phyloP scores from a whole-genome alignment of 2,888 invertebrate genomes.

The Microplitis deprimator region DNA sequence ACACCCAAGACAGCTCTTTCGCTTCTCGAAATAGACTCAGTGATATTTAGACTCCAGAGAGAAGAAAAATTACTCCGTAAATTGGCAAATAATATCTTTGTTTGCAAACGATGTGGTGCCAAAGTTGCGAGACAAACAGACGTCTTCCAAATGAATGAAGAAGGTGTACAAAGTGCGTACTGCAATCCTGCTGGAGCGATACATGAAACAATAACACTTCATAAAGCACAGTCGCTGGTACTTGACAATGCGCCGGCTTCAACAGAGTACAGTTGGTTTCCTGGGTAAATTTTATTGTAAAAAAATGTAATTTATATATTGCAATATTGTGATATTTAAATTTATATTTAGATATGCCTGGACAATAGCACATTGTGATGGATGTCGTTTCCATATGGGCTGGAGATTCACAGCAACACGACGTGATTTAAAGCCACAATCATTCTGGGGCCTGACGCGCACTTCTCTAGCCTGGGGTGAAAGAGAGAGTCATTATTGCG shows the following conservation, averaged over 20 bases:
- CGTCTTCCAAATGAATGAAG: conserved; percentile 85
- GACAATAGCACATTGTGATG: conserved; percentile 81
- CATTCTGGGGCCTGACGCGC: conserved; percentile 82
- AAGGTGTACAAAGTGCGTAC: conserved; percentile 85
- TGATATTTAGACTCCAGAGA: conserved; percentile 78
- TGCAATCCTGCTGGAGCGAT: conserved; percentile 86
- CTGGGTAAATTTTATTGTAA: conserved; percentile 75
- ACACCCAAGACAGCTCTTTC: conserved; percentile 77
- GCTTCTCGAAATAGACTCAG: conserved; percentile 79
- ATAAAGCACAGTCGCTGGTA: conserved; percentile 73
- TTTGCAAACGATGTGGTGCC: conserved; percentile 72
- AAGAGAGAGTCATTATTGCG: background rate
- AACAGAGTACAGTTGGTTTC: conserved; percentile 88
- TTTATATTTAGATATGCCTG: conserved; percentile 78
- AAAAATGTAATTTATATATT: background rate
- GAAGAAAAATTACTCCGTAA: conserved; percentile 70
- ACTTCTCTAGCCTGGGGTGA: conserved; percentile 65
- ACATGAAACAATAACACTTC: conserved; percentile 85
- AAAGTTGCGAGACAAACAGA: conserved; percentile 78
- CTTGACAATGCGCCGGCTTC: conserved; percentile 75
- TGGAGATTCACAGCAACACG: conserved; percentile 84
- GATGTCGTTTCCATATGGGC: conserved; percentile 82
- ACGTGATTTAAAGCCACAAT: conserved; percentile 76
- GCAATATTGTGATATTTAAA: background rate
- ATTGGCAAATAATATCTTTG: conserved; percentile 67